Conservation (phyloP, 1,140 invertebrate species). For the Elymnias hypermnestra region DNA sequence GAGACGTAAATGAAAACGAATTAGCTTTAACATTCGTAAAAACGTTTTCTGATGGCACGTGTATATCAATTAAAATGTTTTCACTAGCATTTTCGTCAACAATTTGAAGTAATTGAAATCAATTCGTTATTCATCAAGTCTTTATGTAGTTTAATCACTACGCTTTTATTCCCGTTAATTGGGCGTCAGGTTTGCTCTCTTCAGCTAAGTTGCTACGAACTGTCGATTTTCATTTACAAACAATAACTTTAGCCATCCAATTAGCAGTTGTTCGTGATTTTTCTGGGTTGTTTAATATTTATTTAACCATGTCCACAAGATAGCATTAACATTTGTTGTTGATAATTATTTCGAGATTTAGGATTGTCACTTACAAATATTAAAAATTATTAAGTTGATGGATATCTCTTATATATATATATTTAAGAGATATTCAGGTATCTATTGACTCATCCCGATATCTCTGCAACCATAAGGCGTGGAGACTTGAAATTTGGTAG, state of each 20-base stretch:
- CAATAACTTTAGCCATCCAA: neutral
- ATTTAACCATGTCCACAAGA: neutral
- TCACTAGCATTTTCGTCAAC: neutral
- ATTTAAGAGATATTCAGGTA: no score
- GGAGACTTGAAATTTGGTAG: no score
- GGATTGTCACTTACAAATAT: no score
- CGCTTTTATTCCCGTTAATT: constrained; percentile 24
- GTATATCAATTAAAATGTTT: neutral
- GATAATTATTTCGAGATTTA: no score
- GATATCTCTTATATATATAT: no score
- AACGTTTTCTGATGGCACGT: neutral
- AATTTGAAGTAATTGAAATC: neutral
- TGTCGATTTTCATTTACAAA: neutral
- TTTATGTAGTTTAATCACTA: constrained; percentile 34
- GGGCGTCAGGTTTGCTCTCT: constrained; percentile 12
- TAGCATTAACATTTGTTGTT: neutral
- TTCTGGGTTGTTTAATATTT: neutral
- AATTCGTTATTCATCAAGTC: constrained; percentile 12
- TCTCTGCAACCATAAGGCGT: no score
- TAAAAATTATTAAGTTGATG: no score
- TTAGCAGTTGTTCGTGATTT: neutral
- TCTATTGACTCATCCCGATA: no score
- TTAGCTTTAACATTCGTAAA: no score
- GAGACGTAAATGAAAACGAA: no score
- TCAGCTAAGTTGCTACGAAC: constrained; percentile 5